These are phyloP conservation scores for Herpailurus yagouaroundi DNA, from an alignment of 2,113 vertebrate genomes.

Conservation along the genomic window DNA sequence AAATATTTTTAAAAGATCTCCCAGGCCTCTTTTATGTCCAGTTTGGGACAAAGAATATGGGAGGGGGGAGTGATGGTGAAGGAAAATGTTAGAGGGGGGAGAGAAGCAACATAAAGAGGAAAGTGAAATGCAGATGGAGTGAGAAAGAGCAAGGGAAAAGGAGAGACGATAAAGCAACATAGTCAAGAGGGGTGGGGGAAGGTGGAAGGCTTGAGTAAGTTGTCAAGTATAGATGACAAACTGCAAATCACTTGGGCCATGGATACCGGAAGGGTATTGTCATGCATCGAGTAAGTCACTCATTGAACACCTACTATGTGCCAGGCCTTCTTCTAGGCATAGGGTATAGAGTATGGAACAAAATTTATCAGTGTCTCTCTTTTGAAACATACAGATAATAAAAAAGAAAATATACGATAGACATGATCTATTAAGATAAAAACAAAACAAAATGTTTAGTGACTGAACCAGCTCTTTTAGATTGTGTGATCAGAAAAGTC, in stretches of 20 bases:
- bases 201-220: background rate
- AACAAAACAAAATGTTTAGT: background rate
- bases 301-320: background rate
- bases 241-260: background rate
- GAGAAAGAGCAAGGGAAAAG: background rate
- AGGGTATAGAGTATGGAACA: background rate
- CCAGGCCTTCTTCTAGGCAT: background rate
- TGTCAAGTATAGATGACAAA: background rate
- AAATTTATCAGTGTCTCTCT: background rate
- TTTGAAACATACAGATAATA: background rate
- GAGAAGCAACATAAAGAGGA: background rate
- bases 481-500: background rate
- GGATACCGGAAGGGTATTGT: background rate
- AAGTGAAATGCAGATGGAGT: background rate
- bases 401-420: background rate
- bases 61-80: background rate
- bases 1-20: slow-evolving; percentile 13
- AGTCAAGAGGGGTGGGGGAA: background rate
- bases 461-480: background rate
- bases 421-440: background rate
- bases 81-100: background rate
- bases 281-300: background rate
- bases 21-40: background rate
- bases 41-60: background rate
- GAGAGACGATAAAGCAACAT: background rate